A percentile compares a stretch with the other conserved stretches of the same genome.
These are phyloP conservation scores for Tiliacea aurago DNA, from an alignment of 2,888 invertebrate genomes.

Conservation along the genomic window DNA sequence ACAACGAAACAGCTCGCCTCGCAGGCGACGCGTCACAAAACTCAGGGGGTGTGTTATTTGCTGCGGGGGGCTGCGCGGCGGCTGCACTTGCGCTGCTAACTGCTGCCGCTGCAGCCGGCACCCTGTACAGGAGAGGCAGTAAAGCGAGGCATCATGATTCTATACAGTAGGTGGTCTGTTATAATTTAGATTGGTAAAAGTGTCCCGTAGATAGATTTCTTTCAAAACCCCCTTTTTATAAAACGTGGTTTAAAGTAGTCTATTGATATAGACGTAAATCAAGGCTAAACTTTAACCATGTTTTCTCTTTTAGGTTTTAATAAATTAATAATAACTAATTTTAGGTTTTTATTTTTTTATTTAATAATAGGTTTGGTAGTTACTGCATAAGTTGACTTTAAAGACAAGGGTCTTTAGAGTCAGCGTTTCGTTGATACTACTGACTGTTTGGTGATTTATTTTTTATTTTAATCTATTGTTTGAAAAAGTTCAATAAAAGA, in stretches of 20 bases:
- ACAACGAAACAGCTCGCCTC: slow-evolving; percentile 93
- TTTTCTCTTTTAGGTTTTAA: neutral
- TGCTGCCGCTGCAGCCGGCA: slow-evolving; percentile 93
- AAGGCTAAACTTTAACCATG: neutral
- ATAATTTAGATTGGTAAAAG: neutral
- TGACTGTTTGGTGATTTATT: neutral
- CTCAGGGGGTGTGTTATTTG: slow-evolving; percentile 93
- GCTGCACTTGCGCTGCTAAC: slow-evolving; percentile 92
- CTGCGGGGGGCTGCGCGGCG: slow-evolving; percentile 95
- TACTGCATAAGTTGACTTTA: neutral
- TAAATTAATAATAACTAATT: too few species aligned
- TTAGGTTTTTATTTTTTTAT: too few species aligned
- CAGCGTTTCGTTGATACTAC: neutral
- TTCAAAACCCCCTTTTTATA: neutral
- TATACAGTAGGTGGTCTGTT: slow-evolving; percentile 88
- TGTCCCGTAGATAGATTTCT: neutral
- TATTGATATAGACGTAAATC: neutral
- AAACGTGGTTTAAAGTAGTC: neutral
- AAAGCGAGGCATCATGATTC: slow-evolving; percentile 93
- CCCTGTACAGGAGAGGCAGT: slow-evolving; percentile 92
- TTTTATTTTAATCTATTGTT: neutral
- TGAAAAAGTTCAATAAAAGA: neutral
- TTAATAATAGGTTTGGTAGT: too few species aligned
- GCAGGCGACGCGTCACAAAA: slow-evolving; percentile 92
- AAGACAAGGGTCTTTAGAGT: neutral